A percentile compares a stretch with the other conserved stretches of the same genome.
Conservation (phyloP, 2,888 invertebrate genomes). For the Zootermopsis nevadensis region DNA sequence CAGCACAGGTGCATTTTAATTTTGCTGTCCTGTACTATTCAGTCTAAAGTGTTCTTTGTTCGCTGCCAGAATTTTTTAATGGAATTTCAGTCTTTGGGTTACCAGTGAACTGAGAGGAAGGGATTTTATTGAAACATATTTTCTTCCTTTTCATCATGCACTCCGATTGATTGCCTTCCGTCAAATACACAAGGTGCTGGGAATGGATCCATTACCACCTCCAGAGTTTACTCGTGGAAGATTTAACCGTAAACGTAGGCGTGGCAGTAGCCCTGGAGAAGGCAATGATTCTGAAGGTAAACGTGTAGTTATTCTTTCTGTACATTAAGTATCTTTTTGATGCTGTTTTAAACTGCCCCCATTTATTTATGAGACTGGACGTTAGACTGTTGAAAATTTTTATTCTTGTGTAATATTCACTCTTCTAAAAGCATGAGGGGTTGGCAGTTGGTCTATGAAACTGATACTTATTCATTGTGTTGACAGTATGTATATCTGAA, state of each 20-base stretch:
- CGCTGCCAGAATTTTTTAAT: too few species aligned
- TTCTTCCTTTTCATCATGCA: slow-evolving; percentile 72
- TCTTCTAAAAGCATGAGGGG: too few species aligned
- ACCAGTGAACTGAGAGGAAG: not conserved
- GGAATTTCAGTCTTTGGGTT: too few species aligned
- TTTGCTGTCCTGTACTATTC: too few species aligned
- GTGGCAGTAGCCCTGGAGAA: slow-evolving; percentile 83
- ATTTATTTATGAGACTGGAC: not conserved
- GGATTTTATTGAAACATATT: not conserved
- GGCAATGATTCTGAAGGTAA: slow-evolving; percentile 72
- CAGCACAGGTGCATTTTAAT: slow-evolving; percentile 82
- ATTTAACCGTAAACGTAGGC: slow-evolving; percentile 73
- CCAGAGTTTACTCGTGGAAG: slow-evolving; percentile 70
- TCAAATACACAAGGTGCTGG: slow-evolving; percentile 96
- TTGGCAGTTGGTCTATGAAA: too few species aligned
- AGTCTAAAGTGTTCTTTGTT: too few species aligned
- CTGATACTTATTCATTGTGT: too few species aligned
- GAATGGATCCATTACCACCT: slow-evolving; percentile 89
- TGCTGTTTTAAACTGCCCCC: too few species aligned
- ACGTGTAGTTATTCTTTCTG: too few species aligned
- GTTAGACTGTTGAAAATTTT: not conserved
- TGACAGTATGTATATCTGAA: not conserved
- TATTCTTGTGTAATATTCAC: not conserved
- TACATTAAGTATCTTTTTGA: too few species aligned
- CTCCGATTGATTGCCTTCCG: slow-evolving; percentile 95